Conservation (phyloP, 2,113 vertebrate genomes). For the Condylura cristata region DNA sequence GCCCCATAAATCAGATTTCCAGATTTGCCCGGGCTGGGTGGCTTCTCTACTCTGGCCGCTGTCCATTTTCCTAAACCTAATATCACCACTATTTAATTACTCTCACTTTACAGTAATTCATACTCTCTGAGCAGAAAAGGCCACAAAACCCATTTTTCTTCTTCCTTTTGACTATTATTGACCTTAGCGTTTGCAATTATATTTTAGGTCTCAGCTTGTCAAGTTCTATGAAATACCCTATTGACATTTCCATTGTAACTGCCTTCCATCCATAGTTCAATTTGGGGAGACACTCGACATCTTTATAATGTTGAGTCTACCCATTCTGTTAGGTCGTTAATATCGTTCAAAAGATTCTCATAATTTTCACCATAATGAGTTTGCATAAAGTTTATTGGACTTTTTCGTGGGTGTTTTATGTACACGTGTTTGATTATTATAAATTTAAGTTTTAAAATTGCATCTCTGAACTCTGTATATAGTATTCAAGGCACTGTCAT, state of each 20-base stretch:
- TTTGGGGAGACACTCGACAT: not conserved
- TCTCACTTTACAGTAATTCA: slow-evolving; percentile 4
- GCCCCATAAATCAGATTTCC: not conserved
- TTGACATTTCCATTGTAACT: slow-evolving; percentile 51
- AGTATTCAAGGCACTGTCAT: not conserved
- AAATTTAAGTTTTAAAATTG: not conserved
- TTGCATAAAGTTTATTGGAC: not conserved
- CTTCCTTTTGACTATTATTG: slow-evolving; percentile 35
- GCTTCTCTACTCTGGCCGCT: not conserved
- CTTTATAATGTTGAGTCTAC: not conserved
- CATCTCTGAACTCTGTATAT: not conserved
- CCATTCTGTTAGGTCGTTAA: not conserved
- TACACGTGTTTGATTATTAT: not conserved
- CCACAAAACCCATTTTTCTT: not conserved
- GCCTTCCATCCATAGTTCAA: not conserved
- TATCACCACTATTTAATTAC: not conserved
- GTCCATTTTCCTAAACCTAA: not conserved
- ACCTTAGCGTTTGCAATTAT: slow-evolving; percentile 55
- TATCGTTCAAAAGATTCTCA: slow-evolving; percentile 7
- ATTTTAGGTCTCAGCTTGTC: slow-evolving; percentile 30
- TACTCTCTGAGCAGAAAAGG: not conserved
- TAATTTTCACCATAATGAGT: not conserved
- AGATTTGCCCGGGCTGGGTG: not conserved
- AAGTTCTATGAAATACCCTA: slow-evolving; percentile 40
- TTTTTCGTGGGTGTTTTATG: not conserved